phyloP scores from a whole-genome alignment of 2,797 vertebrate genomes.

The Hippopotamyrus pictus region DNA sequence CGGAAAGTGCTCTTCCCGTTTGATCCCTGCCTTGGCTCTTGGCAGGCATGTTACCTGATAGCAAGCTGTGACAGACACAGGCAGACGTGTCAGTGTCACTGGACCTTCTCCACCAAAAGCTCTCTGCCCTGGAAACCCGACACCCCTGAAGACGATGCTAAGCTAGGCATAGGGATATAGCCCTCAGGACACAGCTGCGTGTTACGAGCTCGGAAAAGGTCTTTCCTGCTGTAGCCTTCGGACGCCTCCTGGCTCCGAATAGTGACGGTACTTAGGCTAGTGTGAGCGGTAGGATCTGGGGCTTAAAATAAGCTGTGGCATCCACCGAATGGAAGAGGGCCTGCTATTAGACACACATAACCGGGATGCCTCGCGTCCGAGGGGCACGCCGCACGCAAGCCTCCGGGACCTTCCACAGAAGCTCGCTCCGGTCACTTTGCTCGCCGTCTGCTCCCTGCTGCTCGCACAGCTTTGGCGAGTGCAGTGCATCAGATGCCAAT shows the following conservation, averaged over 20 bases:
- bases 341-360: not conserved
- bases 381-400: not conserved
- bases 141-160: not conserved
- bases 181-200: not conserved
- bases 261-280: not conserved
- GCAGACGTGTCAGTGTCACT: not conserved
- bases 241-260: not conserved
- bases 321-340: not conserved
- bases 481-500: not conserved
- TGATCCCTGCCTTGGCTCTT: not conserved
- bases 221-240: not conserved
- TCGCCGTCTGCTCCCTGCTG: not conserved
- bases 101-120: not conserved
- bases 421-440: not conserved
- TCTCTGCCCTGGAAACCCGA: not conserved
- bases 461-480: not conserved
- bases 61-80: not conserved
- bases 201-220: not conserved
- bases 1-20: not conserved
- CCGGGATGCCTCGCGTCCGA: not conserved
- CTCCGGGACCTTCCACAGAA: not conserved
- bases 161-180: not conserved
- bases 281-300: not conserved
- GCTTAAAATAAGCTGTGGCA: not conserved
- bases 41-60: not conserved